Evolutionary conservation across 2,797 vertebrate species (phyloP), one percentile per base, ranked within the genome.

Genomic region (Dipus sagitta): DNA sequence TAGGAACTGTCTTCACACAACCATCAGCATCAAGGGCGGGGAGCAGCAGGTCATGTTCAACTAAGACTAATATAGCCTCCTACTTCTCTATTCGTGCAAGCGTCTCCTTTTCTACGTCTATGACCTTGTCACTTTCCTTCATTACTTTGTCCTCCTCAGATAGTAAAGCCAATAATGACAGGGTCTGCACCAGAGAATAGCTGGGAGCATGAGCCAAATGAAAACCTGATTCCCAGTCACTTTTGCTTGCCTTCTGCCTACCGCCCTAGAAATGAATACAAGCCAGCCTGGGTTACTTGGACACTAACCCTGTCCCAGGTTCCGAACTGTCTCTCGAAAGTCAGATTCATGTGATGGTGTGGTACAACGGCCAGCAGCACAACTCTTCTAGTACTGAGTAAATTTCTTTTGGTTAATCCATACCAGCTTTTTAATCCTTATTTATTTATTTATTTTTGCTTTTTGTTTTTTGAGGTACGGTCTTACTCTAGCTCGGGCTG

Each of bases 91-190:
- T 85, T 92, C 90, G 71, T 78, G 18, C 80, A 92, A 79, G 86
- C 38, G 74, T 93, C 84, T 52, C 77, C 87, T 92, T 94, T 92
- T 80, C 86, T 95, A 79, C 90, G 54, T 95, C 70, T 15, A 38
- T 85, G 96, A 96, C 93, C 95, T 95, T 94, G 90, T 85, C 95
- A 94, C 93, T 95, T 92, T 83, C 70, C 92, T 97, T 96, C 96
- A 97, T 94, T 96, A 92, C 93, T 94, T 11, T 92, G 90, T 92
- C 74, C 79, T 96, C 90, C 75, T 91, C 1, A 18, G 88, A 89
- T 86, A 92, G 65, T 85, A 87, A 65, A 93, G 92, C 92, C 94
- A 96, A 92, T 92, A 95, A 95, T 0, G 18, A 93, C 6, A 94
- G 77, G 58, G 78, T 82, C 93, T 91, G 75, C 86, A 93, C 58